Conservation (phyloP, 2,797 vertebrate species). For the Spinibarbus caldwelli region DNA sequence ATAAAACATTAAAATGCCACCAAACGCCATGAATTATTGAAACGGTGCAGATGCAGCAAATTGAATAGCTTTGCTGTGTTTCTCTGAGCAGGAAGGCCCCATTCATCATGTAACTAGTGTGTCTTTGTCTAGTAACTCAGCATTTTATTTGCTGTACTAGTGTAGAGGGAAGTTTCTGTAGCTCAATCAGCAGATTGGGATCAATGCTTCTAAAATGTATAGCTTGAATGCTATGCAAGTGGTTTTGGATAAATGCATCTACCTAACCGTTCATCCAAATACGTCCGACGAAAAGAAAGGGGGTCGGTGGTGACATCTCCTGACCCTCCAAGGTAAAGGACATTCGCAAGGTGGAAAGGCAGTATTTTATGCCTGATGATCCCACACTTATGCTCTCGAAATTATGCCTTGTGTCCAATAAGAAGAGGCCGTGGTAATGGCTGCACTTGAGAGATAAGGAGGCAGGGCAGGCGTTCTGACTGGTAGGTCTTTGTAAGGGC, state of each 20-base stretch:
- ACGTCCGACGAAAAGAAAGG: not conserved
- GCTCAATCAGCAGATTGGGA: not conserved
- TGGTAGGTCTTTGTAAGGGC: slow-evolving; percentile 62
- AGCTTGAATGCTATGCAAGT: not conserved
- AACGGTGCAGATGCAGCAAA: slow-evolving; percentile 82
- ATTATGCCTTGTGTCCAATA: slow-evolving; percentile 84
- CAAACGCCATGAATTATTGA: slow-evolving; percentile 89
- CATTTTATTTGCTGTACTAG: slow-evolving; percentile 19
- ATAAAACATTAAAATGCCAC: slow-evolving; percentile 87
- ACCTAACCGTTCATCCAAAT: not conserved
- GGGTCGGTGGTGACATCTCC: slow-evolving; percentile 75
- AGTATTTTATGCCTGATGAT: slow-evolving; percentile 87
- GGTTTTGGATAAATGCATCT: not conserved
- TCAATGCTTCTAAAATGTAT: not conserved
- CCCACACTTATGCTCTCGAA: slow-evolving; percentile 85
- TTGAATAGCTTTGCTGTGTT: slow-evolving; percentile 83
- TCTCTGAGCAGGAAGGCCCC: slow-evolving; percentile 77
- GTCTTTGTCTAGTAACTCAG: slow-evolving; percentile 85
- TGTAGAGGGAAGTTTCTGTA: not conserved
- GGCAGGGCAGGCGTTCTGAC: slow-evolving; percentile 61
- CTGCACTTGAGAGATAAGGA: slow-evolving; percentile 73
- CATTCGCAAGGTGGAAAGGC: slow-evolving; percentile 80
- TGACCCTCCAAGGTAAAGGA: slow-evolving; percentile 82
- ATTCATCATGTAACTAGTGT: slow-evolving; percentile 85
- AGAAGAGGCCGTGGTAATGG: slow-evolving; percentile 79